Evolutionary conservation across 23 tunicate species (phyloP).

Genomic region (Ascidia mentula): DNA sequence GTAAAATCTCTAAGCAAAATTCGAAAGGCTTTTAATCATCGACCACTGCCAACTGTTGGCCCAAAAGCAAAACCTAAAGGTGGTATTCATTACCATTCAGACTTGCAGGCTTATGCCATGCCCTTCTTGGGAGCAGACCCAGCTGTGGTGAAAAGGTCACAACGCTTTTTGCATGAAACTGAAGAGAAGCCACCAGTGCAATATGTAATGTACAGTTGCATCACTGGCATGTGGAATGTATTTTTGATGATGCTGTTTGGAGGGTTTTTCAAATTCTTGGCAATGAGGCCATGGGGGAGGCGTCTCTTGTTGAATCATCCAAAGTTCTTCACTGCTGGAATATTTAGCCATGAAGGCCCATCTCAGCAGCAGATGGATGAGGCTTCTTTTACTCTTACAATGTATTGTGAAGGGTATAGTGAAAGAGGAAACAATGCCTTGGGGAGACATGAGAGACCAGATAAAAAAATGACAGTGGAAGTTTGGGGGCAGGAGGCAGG

Average conservation of each 20-base stretch:
- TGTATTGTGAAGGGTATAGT: slow-evolving; percentile 76
- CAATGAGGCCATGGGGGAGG: slow-evolving; percentile 57
- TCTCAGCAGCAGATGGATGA: slow-evolving; percentile 57
- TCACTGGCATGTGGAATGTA: slow-evolving; percentile 30
- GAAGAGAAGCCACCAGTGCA: slow-evolving; percentile 55
- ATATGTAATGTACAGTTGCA: slow-evolving; percentile 71
- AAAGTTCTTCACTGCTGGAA: slow-evolving; percentile 76
- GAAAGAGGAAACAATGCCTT: slow-evolving; percentile 2
- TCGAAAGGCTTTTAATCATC: slow-evolving; percentile 29
- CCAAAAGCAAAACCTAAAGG: slow-evolving; percentile 52
- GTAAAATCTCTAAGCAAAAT: slow-evolving; percentile 23
- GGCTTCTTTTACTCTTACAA: slow-evolving; percentile 45
- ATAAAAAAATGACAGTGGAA: slow-evolving; percentile 47
- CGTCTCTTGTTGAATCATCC: slow-evolving; percentile 69
- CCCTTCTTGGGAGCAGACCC: slow-evolving; percentile 90
- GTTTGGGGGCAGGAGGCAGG: slow-evolving; percentile 91
- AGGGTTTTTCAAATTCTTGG: slow-evolving; percentile 52
- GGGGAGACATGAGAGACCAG: slow-evolving; percentile 19
- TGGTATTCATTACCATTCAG: slow-evolving; percentile 30
- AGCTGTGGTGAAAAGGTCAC: slow-evolving; percentile 75
- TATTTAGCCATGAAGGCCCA: slow-evolving; percentile 78
- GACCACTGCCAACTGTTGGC: slow-evolving; percentile 57
- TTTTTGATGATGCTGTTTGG: slow-evolving; percentile 42
- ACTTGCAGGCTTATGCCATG: slow-evolving; percentile 38
- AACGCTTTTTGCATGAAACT: slow-evolving; percentile 49